These are phyloP conservation scores for Cynaeus angustus DNA, from an alignment of 2,888 invertebrate species.

Conservation along the genomic window DNA sequence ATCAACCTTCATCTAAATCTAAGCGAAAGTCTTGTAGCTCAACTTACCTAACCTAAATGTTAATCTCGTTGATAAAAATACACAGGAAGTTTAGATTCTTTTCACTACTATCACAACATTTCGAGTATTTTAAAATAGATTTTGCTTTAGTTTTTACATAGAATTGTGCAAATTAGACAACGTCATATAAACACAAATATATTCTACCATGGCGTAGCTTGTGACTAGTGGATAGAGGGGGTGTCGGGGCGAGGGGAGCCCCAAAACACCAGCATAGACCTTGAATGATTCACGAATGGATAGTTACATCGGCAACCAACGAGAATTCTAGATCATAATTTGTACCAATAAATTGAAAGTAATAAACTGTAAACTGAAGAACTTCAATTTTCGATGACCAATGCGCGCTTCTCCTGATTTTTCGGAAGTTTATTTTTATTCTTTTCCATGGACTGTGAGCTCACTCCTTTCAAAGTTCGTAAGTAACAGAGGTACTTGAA, in stretches of 20 bases:
- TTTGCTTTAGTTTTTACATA: slow-evolving; percentile 4
- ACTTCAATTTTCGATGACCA: no score
- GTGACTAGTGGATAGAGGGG: not conserved
- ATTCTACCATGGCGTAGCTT: slow-evolving; percentile 3
- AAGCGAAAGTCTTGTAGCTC: no score
- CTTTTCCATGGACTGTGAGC: no score
- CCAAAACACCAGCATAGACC: slow-evolving; percentile 5
- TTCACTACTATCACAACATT: slow-evolving; percentile 24
- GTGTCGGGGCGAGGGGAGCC: slow-evolving; percentile 3
- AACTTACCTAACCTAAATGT: slow-evolving; percentile 19
- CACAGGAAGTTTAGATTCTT: not conserved
- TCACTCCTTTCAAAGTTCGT: no score
- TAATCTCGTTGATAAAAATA: not conserved
- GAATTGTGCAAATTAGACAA: slow-evolving; percentile 9
- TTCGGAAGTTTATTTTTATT: no score
- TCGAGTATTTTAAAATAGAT: slow-evolving; percentile 21
- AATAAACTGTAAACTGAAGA: no score
- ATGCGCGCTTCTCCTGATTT: no score
- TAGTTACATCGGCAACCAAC: slow-evolving; percentile 1
- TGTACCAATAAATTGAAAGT: no score
- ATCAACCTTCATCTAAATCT: slow-evolving; percentile 16
- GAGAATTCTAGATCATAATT: not conserved
- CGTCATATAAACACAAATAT: slow-evolving; percentile 8
- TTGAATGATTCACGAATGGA: slow-evolving; percentile 10
- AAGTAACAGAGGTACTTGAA: no score